These are phyloP conservation scores for Sterna hirundo DNA, from an alignment of 2,113 vertebrate species.

Conservation along the genomic window DNA sequence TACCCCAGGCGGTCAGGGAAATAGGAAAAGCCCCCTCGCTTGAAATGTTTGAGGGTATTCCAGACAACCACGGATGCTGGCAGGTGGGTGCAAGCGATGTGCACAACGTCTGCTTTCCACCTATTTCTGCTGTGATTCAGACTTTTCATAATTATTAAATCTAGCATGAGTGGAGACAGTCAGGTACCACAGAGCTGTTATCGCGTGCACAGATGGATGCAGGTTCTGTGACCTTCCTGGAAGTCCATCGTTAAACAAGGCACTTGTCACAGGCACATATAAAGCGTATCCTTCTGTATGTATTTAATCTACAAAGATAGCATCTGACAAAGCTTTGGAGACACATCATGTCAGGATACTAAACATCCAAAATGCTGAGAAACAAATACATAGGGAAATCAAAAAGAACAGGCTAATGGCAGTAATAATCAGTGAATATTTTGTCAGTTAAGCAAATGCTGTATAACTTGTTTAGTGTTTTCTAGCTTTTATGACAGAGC, in stretches of 20 bases:
- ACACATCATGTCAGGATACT: slow-evolving; percentile 43
- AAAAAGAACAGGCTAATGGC: slow-evolving; percentile 63
- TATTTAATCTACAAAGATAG: slow-evolving; percentile 47
- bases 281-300: slow-evolving; percentile 31
- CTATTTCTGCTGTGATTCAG: background rate
- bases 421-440: slow-evolving; percentile 69
- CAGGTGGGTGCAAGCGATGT: background rate
- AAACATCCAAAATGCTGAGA: slow-evolving; percentile 51
- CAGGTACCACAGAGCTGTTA: background rate
- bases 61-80: background rate
- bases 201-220: background rate
- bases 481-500: slow-evolving; percentile 66
- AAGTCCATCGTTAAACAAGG: background rate
- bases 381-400: slow-evolving; percentile 64
- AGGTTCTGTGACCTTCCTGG: slow-evolving; percentile 16
- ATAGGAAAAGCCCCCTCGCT: background rate
- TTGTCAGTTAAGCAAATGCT: slow-evolving; percentile 66
- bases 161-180: background rate
- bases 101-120: background rate
- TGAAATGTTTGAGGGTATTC: background rate
- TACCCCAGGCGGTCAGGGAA: background rate
- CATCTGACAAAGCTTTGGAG: slow-evolving; percentile 62
- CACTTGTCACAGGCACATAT: background rate
- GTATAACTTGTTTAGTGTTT: slow-evolving; percentile 64
- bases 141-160: background rate